Evolutionary conservation across 2,888 invertebrate genomes (phyloP), one percentile per base, ranked within the genome.

Genomic region (Pterostichus niger): DNA sequence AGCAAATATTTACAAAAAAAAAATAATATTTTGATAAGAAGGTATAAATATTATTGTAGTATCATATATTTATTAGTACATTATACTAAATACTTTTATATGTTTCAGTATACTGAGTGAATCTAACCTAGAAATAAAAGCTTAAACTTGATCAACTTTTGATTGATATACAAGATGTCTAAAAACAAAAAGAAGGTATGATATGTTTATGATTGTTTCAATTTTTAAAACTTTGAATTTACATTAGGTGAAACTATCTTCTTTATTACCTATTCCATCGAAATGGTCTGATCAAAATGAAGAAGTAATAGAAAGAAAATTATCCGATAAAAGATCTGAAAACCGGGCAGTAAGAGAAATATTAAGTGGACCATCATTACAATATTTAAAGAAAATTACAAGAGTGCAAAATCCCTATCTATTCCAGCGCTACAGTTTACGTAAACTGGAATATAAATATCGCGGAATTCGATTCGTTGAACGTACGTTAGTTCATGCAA

Each of bases 381-480:
- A 9, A 4, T 13, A 35, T 13, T 2, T 77, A 33, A 54, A 79
- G n/a, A 85, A 84, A 0, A 85, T 88, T 24, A 86, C 84, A 56
- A 85, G 85, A 73, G 73, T 88, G 11, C 87, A 88, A 84, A 88
- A 87, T 83, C 87, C 87, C 6, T 84, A 85, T 44, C 64, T 88
- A 17, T 88, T 86, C 68, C 82, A 85, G 0, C 87, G 87, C 46
- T 88, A 86, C 84, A 64, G 84, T 11, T 17, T 87, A 5, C 87
- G 86, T 84, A 84, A 84, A 13, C 78, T 85, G 11, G 88, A 88
- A 52, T 88, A 87, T 80, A 80, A 84, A 17, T 81, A 82, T 17
- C 77, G 85, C 56, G 86, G 86, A 4, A 56, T 33, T 52, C 17
- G 52, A 9, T 35, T 71, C 6, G 6, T 77, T 2, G 82, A 86